Base-by-base conservation (phyloP, 2,797 vertebrate species). In the Ataeniobius toweri region DNA sequence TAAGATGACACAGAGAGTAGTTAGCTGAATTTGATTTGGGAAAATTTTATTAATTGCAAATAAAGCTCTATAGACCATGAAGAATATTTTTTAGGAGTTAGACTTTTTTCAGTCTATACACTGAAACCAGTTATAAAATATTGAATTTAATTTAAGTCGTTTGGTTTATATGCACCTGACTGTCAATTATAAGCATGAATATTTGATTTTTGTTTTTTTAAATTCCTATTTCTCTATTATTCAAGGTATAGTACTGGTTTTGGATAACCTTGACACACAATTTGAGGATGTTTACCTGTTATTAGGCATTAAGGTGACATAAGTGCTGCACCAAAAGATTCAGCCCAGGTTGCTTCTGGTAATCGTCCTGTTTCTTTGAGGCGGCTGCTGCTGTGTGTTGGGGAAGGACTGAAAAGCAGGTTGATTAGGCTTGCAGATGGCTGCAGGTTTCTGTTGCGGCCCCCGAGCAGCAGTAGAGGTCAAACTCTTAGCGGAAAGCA, bases 401-500 rank as follows among this genome's bases (percentile, higher is more conserved):
- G 6, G 8, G 5, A 44, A 68, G 65, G 12, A 41, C 1, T 36
- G 36, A 68, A 68, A 26, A 8, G 41, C 41, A 22, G 6, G 67
- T 16, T 69, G 41, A 46, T 59, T 46, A n/a, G 67, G 24, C 41
- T 46, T 2, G 56, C 53, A 0, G 83, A 56, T 0, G 28, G 1
- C 24, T 65, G 36, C 13, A 5, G 76, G 0, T 56, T 44, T 82
- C 16, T 78, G 77, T 65, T 78, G 58, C 68, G 50, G 16, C 6
- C 71, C 18, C 28, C 26, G 5, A 0, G 56, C 39, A 67, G 79
- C 53, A 28, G 7, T 4, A 22, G 51, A 46, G 81, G 36, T 76
- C 31, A 1, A 71, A 41, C 78, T 85, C 67, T 89, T 86, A 78
- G 76, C 13, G 76, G 81, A 90, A 92, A 83, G 69, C 92, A 93